Percentiles rank a stretch among this genome's conserved stretches.
Conservation (phyloP, 2,113 vertebrate species). For the Athene noctua region DNA sequence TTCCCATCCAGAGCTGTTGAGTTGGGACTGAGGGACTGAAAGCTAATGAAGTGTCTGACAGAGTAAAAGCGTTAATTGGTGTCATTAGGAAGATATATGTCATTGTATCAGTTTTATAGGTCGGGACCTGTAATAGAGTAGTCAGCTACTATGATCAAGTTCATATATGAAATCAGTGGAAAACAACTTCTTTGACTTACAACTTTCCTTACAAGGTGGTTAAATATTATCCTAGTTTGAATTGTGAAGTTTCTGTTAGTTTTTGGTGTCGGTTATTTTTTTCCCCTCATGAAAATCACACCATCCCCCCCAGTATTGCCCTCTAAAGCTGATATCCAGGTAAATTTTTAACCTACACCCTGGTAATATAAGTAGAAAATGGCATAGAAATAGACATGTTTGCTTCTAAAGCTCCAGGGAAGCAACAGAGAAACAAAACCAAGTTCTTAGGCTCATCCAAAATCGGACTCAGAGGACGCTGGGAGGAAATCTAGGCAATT, state of each 20-base stretch:
- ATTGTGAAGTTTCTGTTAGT: accelerated
- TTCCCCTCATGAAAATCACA: not conserved
- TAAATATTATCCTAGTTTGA: not conserved
- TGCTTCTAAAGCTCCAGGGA: not conserved
- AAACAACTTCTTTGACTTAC: not conserved
- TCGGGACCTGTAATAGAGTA: not conserved
- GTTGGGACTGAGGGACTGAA: not conserved
- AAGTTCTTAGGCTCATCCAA: not conserved
- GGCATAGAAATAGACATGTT: not conserved
- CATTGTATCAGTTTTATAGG: not conserved
- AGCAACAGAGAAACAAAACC: not conserved
- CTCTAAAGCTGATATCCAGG: not conserved
- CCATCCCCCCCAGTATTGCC: accelerated
- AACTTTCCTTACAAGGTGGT: not conserved
- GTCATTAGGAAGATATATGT: not conserved
- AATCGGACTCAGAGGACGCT: not conserved
- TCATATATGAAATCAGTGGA: not conserved
- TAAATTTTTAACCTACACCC: not conserved
- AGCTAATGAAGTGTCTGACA: not conserved
- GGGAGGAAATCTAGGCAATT: not conserved
- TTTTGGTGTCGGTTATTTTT: not conserved
- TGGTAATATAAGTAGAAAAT: not conserved
- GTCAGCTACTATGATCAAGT: not conserved
- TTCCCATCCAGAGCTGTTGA: not conserved
- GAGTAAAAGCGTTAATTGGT: not conserved